These are phyloP conservation scores for Watsonalla cultraria DNA, from an alignment of 2,888 invertebrate genomes.

Conservation along the genomic window DNA sequence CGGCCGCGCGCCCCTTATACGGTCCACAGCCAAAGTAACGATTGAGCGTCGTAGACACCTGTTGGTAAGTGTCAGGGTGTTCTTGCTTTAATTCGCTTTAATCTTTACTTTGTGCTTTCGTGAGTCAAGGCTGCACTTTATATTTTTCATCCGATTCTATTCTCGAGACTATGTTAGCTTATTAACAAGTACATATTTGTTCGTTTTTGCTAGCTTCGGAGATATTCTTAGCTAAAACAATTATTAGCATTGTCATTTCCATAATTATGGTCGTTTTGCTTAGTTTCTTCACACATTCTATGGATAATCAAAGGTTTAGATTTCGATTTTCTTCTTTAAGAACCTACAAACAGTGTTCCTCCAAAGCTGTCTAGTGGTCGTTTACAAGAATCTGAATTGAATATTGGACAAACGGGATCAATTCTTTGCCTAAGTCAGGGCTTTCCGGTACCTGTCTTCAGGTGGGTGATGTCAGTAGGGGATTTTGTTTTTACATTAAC, in stretches of 20 bases:
- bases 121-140: constrained; percentile 52
- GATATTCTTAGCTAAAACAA: constrained; percentile 20
- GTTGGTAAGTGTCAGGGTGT: constrained; percentile 78
- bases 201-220: constrained; percentile 26
- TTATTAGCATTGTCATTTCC: constrained; percentile 20
- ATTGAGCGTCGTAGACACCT: constrained; percentile 75
- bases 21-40: constrained; percentile 73
- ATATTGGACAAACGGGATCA: constrained; percentile 48
- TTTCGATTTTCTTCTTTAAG: constrained; percentile 63
- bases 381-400: constrained; percentile 70
- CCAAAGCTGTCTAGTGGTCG: constrained; percentile 81
- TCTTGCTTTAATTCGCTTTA: constrained; percentile 74
- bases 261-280: constrained; percentile 11
- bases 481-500: background rate
- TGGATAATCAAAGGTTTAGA: constrained; percentile 24
- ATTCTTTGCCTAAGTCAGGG: constrained; percentile 86
- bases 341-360: constrained; percentile 83
- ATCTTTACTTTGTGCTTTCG: constrained; percentile 77
- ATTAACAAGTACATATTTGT: constrained; percentile 24
- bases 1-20: constrained; percentile 65
- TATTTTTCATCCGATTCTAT: constrained; percentile 20
- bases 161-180: constrained; percentile 38
- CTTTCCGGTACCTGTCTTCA: constrained; percentile 85
- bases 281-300: constrained; percentile 14
- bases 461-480: constrained; percentile 72